Percentiles rank a stretch among this genome's conserved stretches.
Evolutionary conservation across 2,113 vertebrate genomes (phyloP).

Genomic region (Chelonoidis abingdonii): DNA sequence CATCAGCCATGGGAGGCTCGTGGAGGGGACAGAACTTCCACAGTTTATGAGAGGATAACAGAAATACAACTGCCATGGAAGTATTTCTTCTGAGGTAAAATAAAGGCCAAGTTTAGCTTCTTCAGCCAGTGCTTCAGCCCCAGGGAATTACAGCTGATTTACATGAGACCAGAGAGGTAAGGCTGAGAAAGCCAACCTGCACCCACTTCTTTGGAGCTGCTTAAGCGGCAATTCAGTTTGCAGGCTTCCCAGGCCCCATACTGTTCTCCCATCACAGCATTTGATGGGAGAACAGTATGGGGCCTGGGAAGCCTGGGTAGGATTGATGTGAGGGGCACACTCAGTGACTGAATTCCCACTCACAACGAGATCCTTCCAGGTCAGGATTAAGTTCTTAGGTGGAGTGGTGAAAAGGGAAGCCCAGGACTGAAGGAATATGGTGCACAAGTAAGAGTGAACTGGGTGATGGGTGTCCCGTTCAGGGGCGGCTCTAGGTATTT

Average conservation of each 20-base stretch:
- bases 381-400: not conserved
- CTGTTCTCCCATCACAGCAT: not conserved
- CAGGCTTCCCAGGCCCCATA: fast-evolving
- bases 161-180: not conserved
- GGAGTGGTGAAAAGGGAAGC: not conserved
- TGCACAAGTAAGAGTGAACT: not conserved
- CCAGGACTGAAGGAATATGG: not conserved
- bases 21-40: fast-evolving
- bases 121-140: not conserved
- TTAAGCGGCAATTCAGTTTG: fast-evolving
- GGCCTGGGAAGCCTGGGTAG: no score
- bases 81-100: not conserved
- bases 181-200: not conserved
- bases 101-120: not conserved
- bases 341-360: not conserved
- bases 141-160: not conserved
- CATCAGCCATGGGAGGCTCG: not conserved
- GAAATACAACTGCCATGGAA: not conserved
- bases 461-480: not conserved
- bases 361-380: not conserved
- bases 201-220: fast-evolving
- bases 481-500: no score
- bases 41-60: not conserved
- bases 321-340: not conserved
- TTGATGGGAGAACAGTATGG: no score